A percentile compares a stretch with the other conserved stretches of the same genome.
Evolutionary conservation across 2,113 vertebrate genomes (phyloP).

Genomic region (Cyanoderma ruficeps): DNA sequence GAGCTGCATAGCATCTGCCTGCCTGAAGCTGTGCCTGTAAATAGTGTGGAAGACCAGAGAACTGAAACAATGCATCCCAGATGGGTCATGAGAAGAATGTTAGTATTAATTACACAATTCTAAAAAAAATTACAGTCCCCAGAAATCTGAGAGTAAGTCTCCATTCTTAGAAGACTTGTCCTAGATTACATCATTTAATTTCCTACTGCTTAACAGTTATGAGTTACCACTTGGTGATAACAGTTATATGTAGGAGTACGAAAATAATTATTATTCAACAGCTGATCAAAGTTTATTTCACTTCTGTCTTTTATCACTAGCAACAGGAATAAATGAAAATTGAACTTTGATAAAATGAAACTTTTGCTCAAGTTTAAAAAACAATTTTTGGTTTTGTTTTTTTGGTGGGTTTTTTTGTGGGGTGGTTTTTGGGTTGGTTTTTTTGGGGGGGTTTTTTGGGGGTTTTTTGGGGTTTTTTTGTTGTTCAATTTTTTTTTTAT

Average conservation of each 20-base stretch:
- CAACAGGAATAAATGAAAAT: background rate
- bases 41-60: background rate
- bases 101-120: background rate
- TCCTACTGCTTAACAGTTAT: background rate
- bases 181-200: background rate
- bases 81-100: background rate
- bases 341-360: background rate
- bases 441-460: too few relatives aligned
- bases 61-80: constrained; percentile 16
- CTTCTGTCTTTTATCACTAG: background rate
- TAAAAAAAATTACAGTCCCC: background rate
- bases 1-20: constrained; percentile 14
- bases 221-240: background rate
- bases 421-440: too few relatives aligned
- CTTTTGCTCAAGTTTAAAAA: background rate
- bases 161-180: background rate
- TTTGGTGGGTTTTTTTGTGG: too few relatives aligned
- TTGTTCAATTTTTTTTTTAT: too few relatives aligned
- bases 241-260: background rate
- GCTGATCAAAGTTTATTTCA: background rate
- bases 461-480: too few relatives aligned
- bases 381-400: background rate
- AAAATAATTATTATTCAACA: background rate
- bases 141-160: background rate
- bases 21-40: background rate